Evolutionary conservation across 2,113 vertebrate genomes (phyloP), one percentile per base, ranked within the genome.

Genomic region (Microcebus lehilahytsara): DNA sequence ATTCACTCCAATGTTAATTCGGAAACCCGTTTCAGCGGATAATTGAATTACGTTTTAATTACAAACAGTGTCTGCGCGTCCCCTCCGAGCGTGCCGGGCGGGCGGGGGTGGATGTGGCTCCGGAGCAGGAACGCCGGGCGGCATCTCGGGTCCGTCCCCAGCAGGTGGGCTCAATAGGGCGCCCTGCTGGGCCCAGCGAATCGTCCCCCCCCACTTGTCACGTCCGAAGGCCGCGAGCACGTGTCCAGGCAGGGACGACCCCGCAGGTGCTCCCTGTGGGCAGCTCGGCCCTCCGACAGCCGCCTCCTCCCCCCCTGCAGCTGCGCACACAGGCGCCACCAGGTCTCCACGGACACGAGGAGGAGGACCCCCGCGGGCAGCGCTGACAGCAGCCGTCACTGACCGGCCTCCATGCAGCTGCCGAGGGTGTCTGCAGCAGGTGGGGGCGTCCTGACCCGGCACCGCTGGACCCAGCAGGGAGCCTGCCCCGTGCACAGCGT

Each of bases 11-110:
- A 0, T 37, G 71, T 91, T 84, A 80, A 95, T 86, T 71, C 75
- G n/a, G 58, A 77, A 93, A 40, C 64, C 62, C 64, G 2, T 85
- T 71, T 69, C 89, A 66, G 69, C 0, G 1, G 91, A 25, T 85
- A 72, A 95, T 96, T 91, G 85, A 95, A 96, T 79, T 64, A 77
- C 60, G 8, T 46, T 85, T 92, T 77, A 94, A 87, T 90, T 92
- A 92, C 42, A 85, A 64, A 19, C 74, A 60, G 8, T 56, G 30
- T 67, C 85, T 27, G 71, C 0, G 34, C 32, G 7, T 23, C 27
- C 17, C 40, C 34, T 37, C 20, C 19, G 42, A 30, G 78, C 4
- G 37, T 14, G 84, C 69, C 0, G 0, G 60, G 27, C 0, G 0
- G 40, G n/a, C 6, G 51, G 40, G 72, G 58, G 30, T 5, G 75